Evolutionary conservation across 2,113 vertebrate species (phyloP), one percentile per base, ranked within the genome.

Genomic region (Anthoscopus minutus): DNA sequence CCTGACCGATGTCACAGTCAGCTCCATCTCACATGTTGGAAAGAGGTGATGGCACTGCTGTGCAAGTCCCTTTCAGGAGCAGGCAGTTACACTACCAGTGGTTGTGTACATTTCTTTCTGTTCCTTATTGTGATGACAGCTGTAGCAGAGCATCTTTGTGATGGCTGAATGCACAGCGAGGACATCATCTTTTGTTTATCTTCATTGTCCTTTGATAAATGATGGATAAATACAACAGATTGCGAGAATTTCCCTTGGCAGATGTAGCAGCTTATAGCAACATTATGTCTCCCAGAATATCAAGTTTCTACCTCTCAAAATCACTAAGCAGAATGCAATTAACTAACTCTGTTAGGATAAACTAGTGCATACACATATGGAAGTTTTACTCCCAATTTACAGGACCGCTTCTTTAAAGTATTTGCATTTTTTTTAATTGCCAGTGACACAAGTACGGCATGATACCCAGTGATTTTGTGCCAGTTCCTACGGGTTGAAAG

Each of bases 1-100:
- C 62, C 44, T 45, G 22, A 31, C 0, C 12, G 40, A 62, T 0
- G 1, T 30, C 24, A 40, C 0, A 1, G 24, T 30, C 30, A 73
- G 74, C 27, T 70, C 56, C 56, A 61, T 38, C 37, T 61, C 56
- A 47, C 11, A 4, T 7, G 21, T 0, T 57, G 56, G 22, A 37
- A 50, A 17, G 31, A 78, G 13, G 16, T 78, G 27, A 35, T 15
- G 23, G 56, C 54, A 64, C 13, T 27, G 58, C 4, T 69, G 28
- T 77, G 45, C 54, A 82, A 82, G 45, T 17, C 27, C 45, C 31
- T 47, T 22, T 9, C 54, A 77, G 53, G 44, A 76, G 24, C 7
- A n/a, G 47, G 10, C 1, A 0, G n/a, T 30, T 24, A 30, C 30
- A 15, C 21, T 38, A 16, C 22, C 62, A 51, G 31, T 40, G n/a